A percentile compares a stretch with the other conserved stretches of the same genome.
Evolutionary conservation across 30 jellyfish, hydroid and myxozoan species (phyloP).

Genomic region (Cassiopea andromeda): DNA sequence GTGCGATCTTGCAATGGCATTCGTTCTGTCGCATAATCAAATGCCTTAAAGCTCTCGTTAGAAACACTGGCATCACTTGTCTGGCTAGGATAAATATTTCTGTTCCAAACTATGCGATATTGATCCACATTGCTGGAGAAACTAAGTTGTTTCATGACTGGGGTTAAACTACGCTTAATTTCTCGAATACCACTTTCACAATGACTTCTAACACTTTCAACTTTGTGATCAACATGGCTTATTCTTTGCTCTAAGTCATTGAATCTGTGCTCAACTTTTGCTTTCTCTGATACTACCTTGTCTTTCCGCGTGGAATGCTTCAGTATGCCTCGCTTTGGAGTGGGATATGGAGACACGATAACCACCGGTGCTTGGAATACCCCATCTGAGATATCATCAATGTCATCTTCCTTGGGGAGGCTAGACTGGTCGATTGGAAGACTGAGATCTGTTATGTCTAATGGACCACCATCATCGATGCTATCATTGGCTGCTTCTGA

Average conservation of each 20-base stretch:
- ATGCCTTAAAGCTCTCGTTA: not conserved
- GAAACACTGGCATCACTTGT: not conserved
- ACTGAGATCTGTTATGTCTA: slow-evolving; percentile 61
- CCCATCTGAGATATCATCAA: slow-evolving; percentile 21
- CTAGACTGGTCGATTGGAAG: slow-evolving; percentile 7
- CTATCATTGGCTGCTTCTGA: slow-evolving; percentile 26
- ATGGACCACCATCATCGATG: slow-evolving; percentile 70
- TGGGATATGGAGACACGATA: slow-evolving; percentile 63
- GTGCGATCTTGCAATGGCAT: slow-evolving; percentile 28
- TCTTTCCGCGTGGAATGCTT: slow-evolving; percentile 20
- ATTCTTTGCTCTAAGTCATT: slow-evolving; percentile 27
- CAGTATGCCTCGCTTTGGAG: slow-evolving; percentile 75
- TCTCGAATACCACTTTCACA: slow-evolving; percentile 42
- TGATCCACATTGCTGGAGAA: not conserved
- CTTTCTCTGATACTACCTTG: not conserved
- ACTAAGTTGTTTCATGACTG: not conserved
- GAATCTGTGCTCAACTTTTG: slow-evolving; percentile 21
- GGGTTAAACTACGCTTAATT: slow-evolving; percentile 16
- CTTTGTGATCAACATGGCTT: slow-evolving; percentile 20
- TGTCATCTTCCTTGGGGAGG: not conserved
- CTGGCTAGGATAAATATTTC: not conserved
- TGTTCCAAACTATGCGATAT: not conserved
- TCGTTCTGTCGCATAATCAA: not conserved
- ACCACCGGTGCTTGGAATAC: slow-evolving; percentile 30
- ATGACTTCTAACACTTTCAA: slow-evolving; percentile 37